A percentile compares a stretch with the other conserved stretches of the same genome.
These are phyloP conservation scores for Aix galericulata DNA, from an alignment of 2,113 vertebrate species.

Conservation along the genomic window DNA sequence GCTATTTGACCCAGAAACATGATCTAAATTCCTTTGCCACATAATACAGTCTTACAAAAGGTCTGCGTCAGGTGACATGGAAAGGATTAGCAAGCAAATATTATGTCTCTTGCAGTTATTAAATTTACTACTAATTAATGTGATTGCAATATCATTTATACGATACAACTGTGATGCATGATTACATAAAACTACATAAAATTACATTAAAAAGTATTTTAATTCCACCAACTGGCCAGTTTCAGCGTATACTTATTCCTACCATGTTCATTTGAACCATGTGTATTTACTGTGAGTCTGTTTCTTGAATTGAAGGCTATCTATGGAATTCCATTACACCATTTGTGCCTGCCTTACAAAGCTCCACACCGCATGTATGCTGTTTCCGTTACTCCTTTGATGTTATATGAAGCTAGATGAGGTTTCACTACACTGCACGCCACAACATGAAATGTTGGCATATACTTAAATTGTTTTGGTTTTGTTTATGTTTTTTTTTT, in stretches of 20 bases:
- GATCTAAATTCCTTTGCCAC: not conserved
- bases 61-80: not conserved
- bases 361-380: not conserved
- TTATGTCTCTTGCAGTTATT: not conserved
- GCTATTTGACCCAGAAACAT: not conserved
- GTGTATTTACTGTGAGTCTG: not conserved
- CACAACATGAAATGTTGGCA: not conserved
- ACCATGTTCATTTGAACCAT: not conserved
- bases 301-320: not conserved
- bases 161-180: not conserved
- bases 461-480: not conserved
- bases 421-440: not conserved
- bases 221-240: not conserved
- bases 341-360: not conserved
- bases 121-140: not conserved
- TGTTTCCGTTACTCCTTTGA: not conserved
- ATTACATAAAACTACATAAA: not conserved
- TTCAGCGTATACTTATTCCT: not conserved
- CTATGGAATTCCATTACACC: not conserved
- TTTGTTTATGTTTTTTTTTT: not conserved
- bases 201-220: not conserved
- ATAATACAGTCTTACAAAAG: not conserved
- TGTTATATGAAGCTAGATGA: not conserved
- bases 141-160: not conserved
- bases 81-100: slow-evolving; percentile 7